Percentiles rank a stretch among this genome's conserved stretches.
Conservation (phyloP, 2,113 vertebrate species). For the Grus americana region DNA sequence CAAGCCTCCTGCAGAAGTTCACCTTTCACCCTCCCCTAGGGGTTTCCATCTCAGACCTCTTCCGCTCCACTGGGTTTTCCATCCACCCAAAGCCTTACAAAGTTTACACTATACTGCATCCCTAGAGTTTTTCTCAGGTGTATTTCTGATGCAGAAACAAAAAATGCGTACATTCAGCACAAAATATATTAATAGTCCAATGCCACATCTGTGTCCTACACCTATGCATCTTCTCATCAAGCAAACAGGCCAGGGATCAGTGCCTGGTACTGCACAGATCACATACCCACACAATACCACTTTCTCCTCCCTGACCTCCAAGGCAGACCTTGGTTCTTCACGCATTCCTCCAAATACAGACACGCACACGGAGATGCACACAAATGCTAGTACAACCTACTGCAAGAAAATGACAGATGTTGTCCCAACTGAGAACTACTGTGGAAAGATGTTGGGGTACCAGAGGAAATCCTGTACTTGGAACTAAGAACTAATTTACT, state of each 20-base stretch:
- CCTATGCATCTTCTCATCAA: neutral
- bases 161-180: neutral
- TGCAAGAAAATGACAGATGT: neutral
- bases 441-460: neutral
- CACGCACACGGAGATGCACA: no score
- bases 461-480: neutral
- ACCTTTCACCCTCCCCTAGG: constrained; percentile 62
- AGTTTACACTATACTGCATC: constrained; percentile 24
- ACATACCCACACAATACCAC: neutral
- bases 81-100: constrained; percentile 14
- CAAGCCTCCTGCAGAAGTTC: constrained; percentile 63
- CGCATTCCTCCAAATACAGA: neutral
- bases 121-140: neutral
- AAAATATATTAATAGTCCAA: neutral
- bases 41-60: constrained; percentile 59
- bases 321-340: neutral
- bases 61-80: neutral
- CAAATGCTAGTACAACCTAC: neutral
- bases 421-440: neutral
- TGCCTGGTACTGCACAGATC: neutral
- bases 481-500: neutral
- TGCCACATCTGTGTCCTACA: neutral
- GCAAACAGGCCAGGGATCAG: neutral
- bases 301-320: neutral
- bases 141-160: neutral